These are phyloP conservation scores for Drosophila trapezifrons DNA, from an alignment of 1,140 invertebrate species.

Conservation along the genomic window DNA sequence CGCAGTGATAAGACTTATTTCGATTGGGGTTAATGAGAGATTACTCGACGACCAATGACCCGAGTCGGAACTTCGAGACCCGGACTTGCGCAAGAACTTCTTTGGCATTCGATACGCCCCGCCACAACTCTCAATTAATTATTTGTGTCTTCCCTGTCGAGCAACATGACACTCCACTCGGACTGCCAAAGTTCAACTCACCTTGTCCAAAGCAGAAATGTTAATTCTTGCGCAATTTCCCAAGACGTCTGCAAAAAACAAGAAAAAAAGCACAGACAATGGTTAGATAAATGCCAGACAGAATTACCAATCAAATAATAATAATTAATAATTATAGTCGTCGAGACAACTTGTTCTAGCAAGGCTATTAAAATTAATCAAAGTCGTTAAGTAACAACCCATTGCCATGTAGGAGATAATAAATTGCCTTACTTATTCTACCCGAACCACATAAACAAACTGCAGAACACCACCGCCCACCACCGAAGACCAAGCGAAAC, in stretches of 20 bases:
- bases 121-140: conserved; percentile 63
- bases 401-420: conserved; percentile 59
- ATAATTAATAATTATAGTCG: conserved; percentile 52
- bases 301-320: conserved; percentile 35
- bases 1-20: conserved; percentile 24
- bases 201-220: conserved; percentile 68
- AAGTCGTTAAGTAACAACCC: conserved; percentile 60
- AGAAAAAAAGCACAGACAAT: conserved; percentile 24
- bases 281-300: conserved; percentile 67
- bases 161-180: conserved; percentile 32
- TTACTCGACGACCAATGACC: conserved; percentile 52
- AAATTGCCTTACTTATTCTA: conserved; percentile 46
- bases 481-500: conserved; percentile 37
- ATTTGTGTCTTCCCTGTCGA: conserved; percentile 30
- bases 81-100: conserved; percentile 42
- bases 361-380: conserved; percentile 71
- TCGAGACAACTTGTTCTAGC: conserved; percentile 45
- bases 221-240: conserved; percentile 56
- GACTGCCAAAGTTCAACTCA: conserved; percentile 63
- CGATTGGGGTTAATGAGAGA: conserved; percentile 2
- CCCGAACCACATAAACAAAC: conserved; percentile 33
- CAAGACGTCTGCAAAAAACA: conserved; percentile 61
- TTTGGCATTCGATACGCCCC: conserved; percentile 65
- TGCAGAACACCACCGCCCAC: conserved; percentile 30
- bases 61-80: conserved; percentile 29